Evolutionary conservation across 2,797 vertebrate genomes (phyloP), one percentile per base, ranked within the genome.

Genomic region (Sebastes melanostomus): DNA sequence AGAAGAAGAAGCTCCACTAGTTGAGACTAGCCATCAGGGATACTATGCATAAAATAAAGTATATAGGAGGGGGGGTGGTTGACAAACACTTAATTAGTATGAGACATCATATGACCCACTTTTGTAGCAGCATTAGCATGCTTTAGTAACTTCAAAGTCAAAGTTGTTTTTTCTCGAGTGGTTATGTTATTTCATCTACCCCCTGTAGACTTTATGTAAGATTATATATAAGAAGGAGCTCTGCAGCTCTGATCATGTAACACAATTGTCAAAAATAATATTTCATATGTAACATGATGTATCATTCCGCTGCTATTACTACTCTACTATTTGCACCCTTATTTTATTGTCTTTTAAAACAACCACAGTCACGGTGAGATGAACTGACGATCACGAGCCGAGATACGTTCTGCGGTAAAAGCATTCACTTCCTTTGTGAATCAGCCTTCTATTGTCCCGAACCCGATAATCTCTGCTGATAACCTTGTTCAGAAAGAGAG

Each of bases 391-490:
- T 70, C 42, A 46, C 54, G 62, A 32, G 42, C 29, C 8, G 42
- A 76, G 73, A 63, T 54, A 59, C 4, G 2, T 38, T 74, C 22
- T 58, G 58, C 50, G 27, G 62, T 13, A 22, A 72, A 83, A 78
- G 4, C 75, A 65, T 65, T 81, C 34, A 50, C 30, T 56, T 46
- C 77, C 11, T 60, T 22, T 63, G 66, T 63, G 76, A 84, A 80
- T 75, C 70, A 80, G 75, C 38, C 67, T 14, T 84, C 59, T 77
- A 66, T 85, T 80, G 77, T 89, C 72, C 86, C 66, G 72, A 86
- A 86, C 80, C 73, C 62, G 86, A 93, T 91, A 63, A 91, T 91
- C 92, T 89, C 78, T 70, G 70, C 36, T 82, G 88, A 93, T 93
- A 91, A 91, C 86, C 86, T 92, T 89, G 88, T 88, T 84, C 75